These are phyloP conservation scores for Cryptophagus acutangulus DNA, from an alignment of 2,888 invertebrate genomes.

Conservation along the genomic window DNA sequence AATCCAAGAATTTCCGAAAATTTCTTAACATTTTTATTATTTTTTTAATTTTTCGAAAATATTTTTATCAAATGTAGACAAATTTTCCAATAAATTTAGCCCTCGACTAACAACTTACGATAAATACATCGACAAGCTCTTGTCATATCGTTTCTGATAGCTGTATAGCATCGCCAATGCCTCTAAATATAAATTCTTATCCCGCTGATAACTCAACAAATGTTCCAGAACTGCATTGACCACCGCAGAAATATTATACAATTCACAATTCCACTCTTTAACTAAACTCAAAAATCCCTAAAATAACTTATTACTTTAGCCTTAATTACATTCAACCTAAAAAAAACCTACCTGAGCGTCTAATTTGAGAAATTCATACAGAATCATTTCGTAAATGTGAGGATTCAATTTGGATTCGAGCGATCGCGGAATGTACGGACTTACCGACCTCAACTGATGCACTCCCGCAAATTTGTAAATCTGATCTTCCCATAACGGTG, in stretches of 20 bases:
- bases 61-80: too few relatives aligned
- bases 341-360: conserved; percentile 72
- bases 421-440: conserved; percentile 73
- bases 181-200: conserved; percentile 73
- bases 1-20: too few relatives aligned
- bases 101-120: conserved; percentile 56
- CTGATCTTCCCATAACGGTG: conserved; percentile 85
- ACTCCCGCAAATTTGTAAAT: conserved; percentile 83
- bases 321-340: too few relatives aligned
- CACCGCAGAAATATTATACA: conserved; percentile 80
- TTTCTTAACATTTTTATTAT: conserved; percentile 5
- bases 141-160: conserved; percentile 82
- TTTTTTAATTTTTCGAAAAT: conserved; percentile 1
- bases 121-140: conserved; percentile 85
- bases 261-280: conserved; percentile 79
- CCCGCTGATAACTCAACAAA: conserved; percentile 62
- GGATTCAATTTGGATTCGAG: conserved; percentile 70
- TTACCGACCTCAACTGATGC: conserved; percentile 73
- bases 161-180: conserved; percentile 86
- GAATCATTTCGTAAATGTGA: conserved; percentile 88
- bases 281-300: conserved; percentile 80
- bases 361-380: conserved; percentile 84
- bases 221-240: conserved; percentile 82
- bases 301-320: conserved; percentile 33
- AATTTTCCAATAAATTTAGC: too few relatives aligned